Conservation (phyloP, 2,797 vertebrate species). For the Sebastes steindachneri region DNA sequence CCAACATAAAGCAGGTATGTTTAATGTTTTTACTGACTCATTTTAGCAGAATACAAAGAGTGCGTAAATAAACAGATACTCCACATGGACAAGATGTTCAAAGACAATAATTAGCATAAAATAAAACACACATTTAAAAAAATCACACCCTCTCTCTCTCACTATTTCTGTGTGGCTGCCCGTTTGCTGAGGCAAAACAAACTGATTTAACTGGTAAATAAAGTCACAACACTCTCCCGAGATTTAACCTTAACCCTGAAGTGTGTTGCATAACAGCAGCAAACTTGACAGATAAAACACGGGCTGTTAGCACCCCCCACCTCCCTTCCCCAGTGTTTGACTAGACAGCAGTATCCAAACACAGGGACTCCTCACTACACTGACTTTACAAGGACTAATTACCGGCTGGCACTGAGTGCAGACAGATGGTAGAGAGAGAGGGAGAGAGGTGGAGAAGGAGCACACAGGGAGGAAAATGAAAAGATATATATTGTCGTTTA, state of each 20-base stretch:
- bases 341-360: conserved; percentile 76
- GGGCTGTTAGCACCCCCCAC: conserved; percentile 57
- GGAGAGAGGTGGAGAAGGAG: conserved; percentile 39
- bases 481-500: conserved; percentile 31
- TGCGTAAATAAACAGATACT: conserved; percentile 21
- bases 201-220: conserved; percentile 56
- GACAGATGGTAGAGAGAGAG: conserved; percentile 69
- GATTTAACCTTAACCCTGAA: conserved; percentile 70
- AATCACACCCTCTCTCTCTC: background rate
- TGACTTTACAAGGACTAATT: conserved; percentile 78
- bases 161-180: background rate
- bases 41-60: conserved; percentile 9
- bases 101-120: conserved; percentile 48
- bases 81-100: conserved; percentile 17
- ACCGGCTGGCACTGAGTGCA: conserved; percentile 70
- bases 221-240: conserved; percentile 61
- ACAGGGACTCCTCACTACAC: conserved; percentile 72
- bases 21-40: background rate
- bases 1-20: background rate
- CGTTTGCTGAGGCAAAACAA: conserved; percentile 41
- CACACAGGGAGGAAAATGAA: conserved; percentile 16
- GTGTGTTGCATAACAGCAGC: conserved; percentile 70
- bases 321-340: conserved; percentile 56
- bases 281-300: conserved; percentile 79
- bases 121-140: conserved; percentile 31